Percentiles rank a stretch among this genome's conserved stretches.
Evolutionary conservation across 2,888 invertebrate genomes (phyloP).

Genomic region (Gisinianus flammeolus): DNA sequence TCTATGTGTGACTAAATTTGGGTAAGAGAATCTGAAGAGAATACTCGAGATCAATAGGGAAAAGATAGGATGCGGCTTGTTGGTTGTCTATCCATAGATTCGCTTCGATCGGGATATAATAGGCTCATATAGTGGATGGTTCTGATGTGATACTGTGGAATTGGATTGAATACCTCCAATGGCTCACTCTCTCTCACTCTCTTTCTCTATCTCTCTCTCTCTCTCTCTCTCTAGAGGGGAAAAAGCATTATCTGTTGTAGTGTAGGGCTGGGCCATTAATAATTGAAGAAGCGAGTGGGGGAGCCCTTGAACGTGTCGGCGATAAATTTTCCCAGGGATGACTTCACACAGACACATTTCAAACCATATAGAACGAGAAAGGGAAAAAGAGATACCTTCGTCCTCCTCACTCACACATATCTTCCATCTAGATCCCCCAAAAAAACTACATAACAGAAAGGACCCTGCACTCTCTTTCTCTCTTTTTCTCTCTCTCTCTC

Average conservation of each 20-base stretch:
- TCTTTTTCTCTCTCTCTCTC: slow-evolving; percentile 4
- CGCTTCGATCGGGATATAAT: slow-evolving; percentile 44
- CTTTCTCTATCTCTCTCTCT: too few species aligned
- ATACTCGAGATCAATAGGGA: slow-evolving; percentile 38
- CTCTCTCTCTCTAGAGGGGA: too few species aligned
- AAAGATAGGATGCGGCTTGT: slow-evolving; percentile 22
- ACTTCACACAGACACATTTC: slow-evolving; percentile 46
- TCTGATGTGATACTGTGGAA: neutral
- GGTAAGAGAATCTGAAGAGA: slow-evolving; percentile 24
- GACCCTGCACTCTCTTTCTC: neutral
- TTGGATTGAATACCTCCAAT: neutral
- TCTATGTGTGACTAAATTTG: slow-evolving; percentile 23
- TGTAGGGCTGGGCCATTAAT: slow-evolving; percentile 47
- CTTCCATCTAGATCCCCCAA: neutral
- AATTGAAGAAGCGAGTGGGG: slow-evolving; percentile 56
- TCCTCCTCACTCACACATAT: neutral
- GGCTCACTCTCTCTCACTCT: neutral
- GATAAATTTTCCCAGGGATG: slow-evolving; percentile 58
- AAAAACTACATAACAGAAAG: neutral
- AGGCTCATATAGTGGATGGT: neutral
- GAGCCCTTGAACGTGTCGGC: slow-evolving; percentile 58
- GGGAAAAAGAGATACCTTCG: slow-evolving; percentile 5
- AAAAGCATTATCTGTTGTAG: slow-evolving; percentile 2
- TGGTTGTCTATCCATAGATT: slow-evolving; percentile 28
- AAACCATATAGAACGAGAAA: slow-evolving; percentile 3